Percentiles rank a stretch among this genome's conserved stretches.
These are phyloP conservation scores for Drosophila kambysellisi DNA, from an alignment of 2,888 invertebrate genomes.

Conservation along the genomic window DNA sequence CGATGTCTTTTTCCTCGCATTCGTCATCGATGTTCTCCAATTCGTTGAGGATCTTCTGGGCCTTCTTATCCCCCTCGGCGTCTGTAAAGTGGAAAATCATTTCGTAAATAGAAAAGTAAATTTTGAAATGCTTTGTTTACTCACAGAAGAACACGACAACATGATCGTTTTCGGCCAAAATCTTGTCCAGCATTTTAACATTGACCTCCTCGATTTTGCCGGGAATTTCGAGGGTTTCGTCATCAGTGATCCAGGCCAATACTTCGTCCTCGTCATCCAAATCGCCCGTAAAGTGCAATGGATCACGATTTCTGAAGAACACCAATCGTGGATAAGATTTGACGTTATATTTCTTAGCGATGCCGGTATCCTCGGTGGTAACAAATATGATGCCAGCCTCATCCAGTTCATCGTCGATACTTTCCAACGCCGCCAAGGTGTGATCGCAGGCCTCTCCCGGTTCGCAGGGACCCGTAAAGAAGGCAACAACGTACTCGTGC, in stretches of 20 bases:
- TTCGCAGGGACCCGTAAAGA: constrained; percentile 95
- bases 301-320: constrained; percentile 96
- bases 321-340: constrained; percentile 94
- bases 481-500: constrained; percentile 97
- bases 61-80: constrained; percentile 95
- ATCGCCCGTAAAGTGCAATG: constrained; percentile 93
- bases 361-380: constrained; percentile 92
- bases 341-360: constrained; percentile 94
- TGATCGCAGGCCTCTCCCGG: constrained; percentile 94
- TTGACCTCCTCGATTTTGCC: constrained; percentile 97
- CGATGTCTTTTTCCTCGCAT: constrained; percentile 95
- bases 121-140: constrained; percentile 73
- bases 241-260: constrained; percentile 95
- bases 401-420: constrained; percentile 96
- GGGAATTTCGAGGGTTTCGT: constrained; percentile 95
- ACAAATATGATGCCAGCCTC: constrained; percentile 97
- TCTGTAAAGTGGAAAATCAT: constrained; percentile 86
- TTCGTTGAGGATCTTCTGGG: constrained; percentile 94
- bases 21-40: constrained; percentile 97
- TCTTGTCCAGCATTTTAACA: constrained; percentile 94
- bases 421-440: constrained; percentile 94
- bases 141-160: constrained; percentile 97
- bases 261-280: constrained; percentile 96
- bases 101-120: fast-evolving
- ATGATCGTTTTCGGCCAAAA: constrained; percentile 93